Conservation (phyloP, 2,797 vertebrate species). For the Pipistrellus nathusii region DNA sequence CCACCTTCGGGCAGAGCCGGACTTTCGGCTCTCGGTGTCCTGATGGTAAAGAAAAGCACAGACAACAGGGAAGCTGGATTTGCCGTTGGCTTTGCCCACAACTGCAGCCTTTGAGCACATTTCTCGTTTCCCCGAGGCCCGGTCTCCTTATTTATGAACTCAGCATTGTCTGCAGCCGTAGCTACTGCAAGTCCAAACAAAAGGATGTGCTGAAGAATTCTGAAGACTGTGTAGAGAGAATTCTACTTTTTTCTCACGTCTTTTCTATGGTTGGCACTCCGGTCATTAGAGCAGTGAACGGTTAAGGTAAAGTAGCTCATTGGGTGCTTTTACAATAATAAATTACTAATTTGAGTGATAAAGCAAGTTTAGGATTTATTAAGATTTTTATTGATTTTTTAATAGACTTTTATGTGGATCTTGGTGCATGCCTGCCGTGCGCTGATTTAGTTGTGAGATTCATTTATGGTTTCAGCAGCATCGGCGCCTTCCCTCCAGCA, state of each 20-base stretch:
- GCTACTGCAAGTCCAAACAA: not conserved
- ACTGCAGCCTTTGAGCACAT: not conserved
- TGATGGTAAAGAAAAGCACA: rapidly evolving
- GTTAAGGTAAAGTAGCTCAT: no score
- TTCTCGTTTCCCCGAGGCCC: not conserved
- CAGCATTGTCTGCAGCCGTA: not conserved
- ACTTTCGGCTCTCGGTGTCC: not conserved
- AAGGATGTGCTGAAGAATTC: not conserved
- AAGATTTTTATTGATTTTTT: not conserved
- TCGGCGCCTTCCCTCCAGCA: rapidly evolving
- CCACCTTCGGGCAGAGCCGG: not conserved
- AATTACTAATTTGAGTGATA: no score
- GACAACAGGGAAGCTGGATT: not conserved
- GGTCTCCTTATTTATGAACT: not conserved
- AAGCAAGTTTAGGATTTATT: not conserved
- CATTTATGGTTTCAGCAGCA: not conserved
- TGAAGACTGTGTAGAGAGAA: not conserved
- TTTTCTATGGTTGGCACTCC: not conserved
- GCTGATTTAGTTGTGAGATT: not conserved
- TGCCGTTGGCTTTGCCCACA: not conserved
- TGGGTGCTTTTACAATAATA: no score
- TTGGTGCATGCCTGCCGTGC: not conserved
- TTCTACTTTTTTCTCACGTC: rapidly evolving
- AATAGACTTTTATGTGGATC: not conserved
- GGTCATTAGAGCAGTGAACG: no score